Evolutionary conservation across 1,140 invertebrate species (phyloP), one percentile per base, ranked within the genome.

Genomic region (Ostrea denselamellosa): DNA sequence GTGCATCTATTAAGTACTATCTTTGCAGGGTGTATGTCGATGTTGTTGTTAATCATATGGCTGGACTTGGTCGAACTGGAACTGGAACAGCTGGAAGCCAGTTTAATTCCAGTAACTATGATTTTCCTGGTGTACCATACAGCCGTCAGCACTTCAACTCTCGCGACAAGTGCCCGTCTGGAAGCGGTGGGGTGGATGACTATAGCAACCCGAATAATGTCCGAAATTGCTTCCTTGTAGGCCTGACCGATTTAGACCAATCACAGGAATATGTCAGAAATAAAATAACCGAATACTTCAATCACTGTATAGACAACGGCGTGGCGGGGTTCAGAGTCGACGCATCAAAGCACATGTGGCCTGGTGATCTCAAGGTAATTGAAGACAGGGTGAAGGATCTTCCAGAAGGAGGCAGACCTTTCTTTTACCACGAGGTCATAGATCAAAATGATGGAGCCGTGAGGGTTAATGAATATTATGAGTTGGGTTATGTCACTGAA

Each of bases 11-110:
- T 44, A 44, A 17, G 8, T 56, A 8, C 2, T 56, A 12, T 56
- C 22, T 25, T 71, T 71, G n/a, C 22, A 77, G 97, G 90, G 97
- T 98, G 89, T 98, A 97, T 92, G 97, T 97, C 0, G 98, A 99
- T 94, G 96, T 96, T 0, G 96, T 99, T 4, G 94, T 98, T 22
- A 99, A 99, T 92, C 98, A 99, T 94, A 98, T 98, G 98, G 96
- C 96, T 12, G 97, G 96, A 19, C 83, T 92, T 0, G 94, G 93
- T 14, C 90, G 90, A 83, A 88, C 84, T 9, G 94, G 95, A 10
- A 89, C 89, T 10, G 93, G 94, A 19, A 92, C 93, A 3, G 94
- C 90, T 4, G 95, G 95, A 22, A 92, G 89, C 34, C 89, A 87
- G 0, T 93, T 92, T 58, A 95, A 95, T 89, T 93, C 96, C 62